These are phyloP conservation scores for Rhingia campestris DNA, from an alignment of 2,888 invertebrate species.

Conservation along the genomic window DNA sequence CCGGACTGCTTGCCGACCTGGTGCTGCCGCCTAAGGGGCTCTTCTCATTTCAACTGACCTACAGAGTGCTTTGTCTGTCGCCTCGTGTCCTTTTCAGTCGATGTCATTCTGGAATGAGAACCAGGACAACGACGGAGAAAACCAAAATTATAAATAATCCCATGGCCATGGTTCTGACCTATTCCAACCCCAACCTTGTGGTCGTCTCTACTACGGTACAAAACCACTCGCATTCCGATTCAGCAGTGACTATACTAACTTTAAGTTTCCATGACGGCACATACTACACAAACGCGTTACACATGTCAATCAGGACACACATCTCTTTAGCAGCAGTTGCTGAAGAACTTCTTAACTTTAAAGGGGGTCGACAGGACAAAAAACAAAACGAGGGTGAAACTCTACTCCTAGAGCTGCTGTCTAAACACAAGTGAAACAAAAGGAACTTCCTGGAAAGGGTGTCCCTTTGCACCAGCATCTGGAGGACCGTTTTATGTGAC, in stretches of 20 bases:
- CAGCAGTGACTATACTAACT: conserved; percentile 13
- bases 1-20: conserved; percentile 3
- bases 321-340: conserved; percentile 9
- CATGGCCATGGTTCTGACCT: conserved; percentile 53
- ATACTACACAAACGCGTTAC: background rate
- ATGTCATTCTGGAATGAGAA: conserved; percentile 10
- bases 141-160: conserved; percentile 30
- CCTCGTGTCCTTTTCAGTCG: conserved; percentile 19
- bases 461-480: conserved; percentile 31
- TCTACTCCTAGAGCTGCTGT: background rate
- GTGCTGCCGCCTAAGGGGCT: conserved; percentile 18
- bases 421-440: conserved; percentile 24
- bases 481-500: conserved; percentile 6
- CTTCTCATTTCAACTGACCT: conserved; percentile 34
- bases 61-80: background rate
- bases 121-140: background rate
- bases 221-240: conserved; percentile 5
- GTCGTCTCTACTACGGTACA: conserved; percentile 16
- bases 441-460: conserved; percentile 19
- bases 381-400: conserved; percentile 9
- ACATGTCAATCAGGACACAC: conserved; percentile 45
- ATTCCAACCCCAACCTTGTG: conserved; percentile 51
- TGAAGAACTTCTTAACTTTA: conserved; percentile 60
- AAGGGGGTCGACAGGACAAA: conserved; percentile 14
- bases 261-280: conserved; percentile 24